Evolutionary conservation across 64 coral and sea anemone species (phyloP), one percentile per base, ranked within the genome.

Genomic region (Catalaphyllia jardinei): DNA sequence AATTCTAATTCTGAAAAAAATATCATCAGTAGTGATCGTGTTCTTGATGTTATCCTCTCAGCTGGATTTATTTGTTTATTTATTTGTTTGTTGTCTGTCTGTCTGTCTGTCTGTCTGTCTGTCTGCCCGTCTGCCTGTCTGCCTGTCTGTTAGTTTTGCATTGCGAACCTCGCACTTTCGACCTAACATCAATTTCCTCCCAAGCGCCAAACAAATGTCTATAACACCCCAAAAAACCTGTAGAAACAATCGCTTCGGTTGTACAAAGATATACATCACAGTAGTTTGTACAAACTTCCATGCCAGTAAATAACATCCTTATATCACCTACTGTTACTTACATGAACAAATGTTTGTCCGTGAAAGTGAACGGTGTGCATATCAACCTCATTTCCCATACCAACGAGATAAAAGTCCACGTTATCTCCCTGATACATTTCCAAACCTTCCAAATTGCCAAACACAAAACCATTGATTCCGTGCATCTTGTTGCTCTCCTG

Each of bases 401-500:
- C 93, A 39, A 95, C 33, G 62, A 95, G 78, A 14, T 91, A 88
- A 89, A 89, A 95, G 86, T 91, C 78, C 14, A 98, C 89, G 28
- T 75, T 89, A 35, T 98, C 95, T 14, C 71, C 62, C 49, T 85
- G 73, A 8, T 63, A 79, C 95, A 98, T 98, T 61, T 92, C 86
- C 46, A 98, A 78, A 12, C 86, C 95, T n/a, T 62, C 55, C 49
- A 89, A 28, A 65, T 93, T 94, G 10, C 77, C 92, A 78, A 88
- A 94, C 74, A 98, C 95, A 29, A 72, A 93, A 19, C 95, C 95
- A 72, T 98, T 98, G 39, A 98, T 94, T 5, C 61, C 92, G n/a
- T 98, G 89, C 95, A 98, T 98, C 57, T 94, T 98, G 89, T 98
- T 98, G 49, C 95, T 94, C 35, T 98, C 95, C 62, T 85, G 74